phyloP scores from a whole-genome alignment of 2,113 vertebrate species.

The Pangasianodon gigas region DNA sequence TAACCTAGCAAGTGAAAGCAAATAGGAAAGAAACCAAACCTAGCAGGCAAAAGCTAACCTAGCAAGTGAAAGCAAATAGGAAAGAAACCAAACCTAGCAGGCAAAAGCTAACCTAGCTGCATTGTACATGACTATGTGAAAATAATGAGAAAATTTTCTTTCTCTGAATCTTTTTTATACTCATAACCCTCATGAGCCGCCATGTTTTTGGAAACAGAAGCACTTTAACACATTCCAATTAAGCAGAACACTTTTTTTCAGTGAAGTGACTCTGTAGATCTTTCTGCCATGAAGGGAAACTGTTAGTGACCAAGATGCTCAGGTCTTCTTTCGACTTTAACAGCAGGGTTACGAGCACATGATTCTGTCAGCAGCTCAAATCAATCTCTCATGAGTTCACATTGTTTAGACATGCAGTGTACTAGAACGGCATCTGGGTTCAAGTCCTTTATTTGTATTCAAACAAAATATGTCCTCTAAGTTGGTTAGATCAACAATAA shows the following conservation, averaged over 20 bases:
- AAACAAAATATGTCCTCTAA: neutral
- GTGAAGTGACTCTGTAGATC: neutral
- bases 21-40: too few relatives aligned
- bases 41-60: too few relatives aligned
- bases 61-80: too few relatives aligned
- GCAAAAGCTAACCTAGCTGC: neutral
- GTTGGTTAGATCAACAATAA: neutral
- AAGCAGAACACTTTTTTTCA: neutral
- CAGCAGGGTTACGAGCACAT: neutral
- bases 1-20: too few relatives aligned
- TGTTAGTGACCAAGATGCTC: neutral
- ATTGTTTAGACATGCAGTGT: neutral
- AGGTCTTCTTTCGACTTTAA: neutral
- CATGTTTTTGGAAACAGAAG: neutral
- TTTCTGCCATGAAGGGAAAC: neutral
- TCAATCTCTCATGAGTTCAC: neutral
- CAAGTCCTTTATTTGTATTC: neutral
- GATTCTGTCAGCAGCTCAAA: constrained; percentile 13
- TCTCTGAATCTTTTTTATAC: neutral
- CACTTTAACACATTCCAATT: neutral
- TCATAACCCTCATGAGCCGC: neutral
- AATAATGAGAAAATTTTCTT: neutral
- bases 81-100: neutral
- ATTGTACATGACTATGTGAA: neutral
- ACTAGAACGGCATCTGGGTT: constrained; percentile 1